Evolutionary conservation across 2,888 invertebrate genomes (phyloP), one percentile per base, ranked within the genome.

Genomic region (Drosophila yooni): DNA sequence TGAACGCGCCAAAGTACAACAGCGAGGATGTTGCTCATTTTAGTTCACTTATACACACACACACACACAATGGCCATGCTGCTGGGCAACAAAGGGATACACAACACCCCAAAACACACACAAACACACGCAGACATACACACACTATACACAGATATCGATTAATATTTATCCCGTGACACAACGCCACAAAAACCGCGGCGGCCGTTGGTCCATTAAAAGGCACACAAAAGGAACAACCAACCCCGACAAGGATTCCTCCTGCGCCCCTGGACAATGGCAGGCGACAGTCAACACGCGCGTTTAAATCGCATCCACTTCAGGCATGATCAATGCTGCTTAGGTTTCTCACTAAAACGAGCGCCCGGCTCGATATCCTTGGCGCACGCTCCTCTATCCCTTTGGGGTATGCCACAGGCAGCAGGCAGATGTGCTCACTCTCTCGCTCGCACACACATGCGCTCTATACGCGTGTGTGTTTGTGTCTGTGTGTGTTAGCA

Each of bases 141-240:
- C 33, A 59, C 25, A 34, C 27, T 46, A 67, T 34, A 63, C 65
- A 68, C 50, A 76, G 72, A 72, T 80, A 81, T 89, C 88, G 88
- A 85, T 85, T 85, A 78, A 79, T 76, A 79, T 79, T 88, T 84
- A 89, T 79, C 86, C 76, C 81, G 86, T 86, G 86, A 78, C 90
- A 88, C 88, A 88, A 82, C 81, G 78, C 82, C 74, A 70, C 76
- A 69, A 70, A 80, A 80, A 81, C 70, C 79, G 83, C 83, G 81
- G 62, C 66, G 75, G 60, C 66, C 76, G 82, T 73, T 79, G 85
- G 86, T 78, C 89, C 78, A 89, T 89, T 84, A 81, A 89, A 87
- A 63, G 75, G 61, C 76, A 48, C 64, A 74, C 61, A 77, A 69
- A 77, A 76, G 72, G 67, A 71, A 63, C 81, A 70, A 80, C 75